Conservation (phyloP, 53 echinoderm and acorn worm genomes). For the Paracentrotus lividus region DNA sequence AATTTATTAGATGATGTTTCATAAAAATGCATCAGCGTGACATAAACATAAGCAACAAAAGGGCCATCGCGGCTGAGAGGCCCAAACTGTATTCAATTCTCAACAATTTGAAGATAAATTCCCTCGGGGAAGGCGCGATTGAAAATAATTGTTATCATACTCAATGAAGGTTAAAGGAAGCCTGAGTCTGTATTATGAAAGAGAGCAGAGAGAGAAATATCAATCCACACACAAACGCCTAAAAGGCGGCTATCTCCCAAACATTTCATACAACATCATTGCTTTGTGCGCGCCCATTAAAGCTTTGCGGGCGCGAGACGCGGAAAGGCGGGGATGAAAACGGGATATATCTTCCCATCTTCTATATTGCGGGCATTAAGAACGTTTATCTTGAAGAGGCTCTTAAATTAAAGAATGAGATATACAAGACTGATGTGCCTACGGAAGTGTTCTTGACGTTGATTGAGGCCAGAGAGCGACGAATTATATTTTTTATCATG, state of each 20-base stretch:
- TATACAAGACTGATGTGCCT: slow-evolving; percentile 20
- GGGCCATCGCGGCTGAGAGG: not conserved
- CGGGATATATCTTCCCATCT: slow-evolving; percentile 44
- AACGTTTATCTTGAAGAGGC: slow-evolving; percentile 63
- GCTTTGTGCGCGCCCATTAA: slow-evolving; percentile 62
- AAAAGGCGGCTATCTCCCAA: slow-evolving; percentile 53
- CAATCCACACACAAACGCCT: slow-evolving; percentile 51
- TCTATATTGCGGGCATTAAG: slow-evolving; percentile 33
- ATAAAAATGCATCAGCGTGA: slow-evolving; percentile 42
- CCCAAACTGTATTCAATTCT: slow-evolving; percentile 2
- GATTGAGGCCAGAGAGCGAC: slow-evolving; percentile 22
- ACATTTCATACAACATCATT: slow-evolving; percentile 59
- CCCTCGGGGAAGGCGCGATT: slow-evolving; percentile 60
- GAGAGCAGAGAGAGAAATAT: slow-evolving; percentile 13
- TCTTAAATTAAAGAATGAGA: slow-evolving; percentile 44
- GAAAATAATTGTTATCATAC: slow-evolving; percentile 54
- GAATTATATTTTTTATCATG: slow-evolving; percentile 59
- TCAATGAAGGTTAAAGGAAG: slow-evolving; percentile 29
- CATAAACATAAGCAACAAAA: slow-evolving; percentile 15
- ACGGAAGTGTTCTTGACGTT: slow-evolving; percentile 13
- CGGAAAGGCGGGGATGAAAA: slow-evolving; percentile 35
- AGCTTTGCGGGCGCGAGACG: slow-evolving; percentile 17
- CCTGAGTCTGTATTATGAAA: not conserved
- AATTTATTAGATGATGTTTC: slow-evolving; percentile 50
- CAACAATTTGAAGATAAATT: slow-evolving; percentile 56